Conservation (phyloP, 2,113 vertebrate species). For the Pavo muticus region DNA sequence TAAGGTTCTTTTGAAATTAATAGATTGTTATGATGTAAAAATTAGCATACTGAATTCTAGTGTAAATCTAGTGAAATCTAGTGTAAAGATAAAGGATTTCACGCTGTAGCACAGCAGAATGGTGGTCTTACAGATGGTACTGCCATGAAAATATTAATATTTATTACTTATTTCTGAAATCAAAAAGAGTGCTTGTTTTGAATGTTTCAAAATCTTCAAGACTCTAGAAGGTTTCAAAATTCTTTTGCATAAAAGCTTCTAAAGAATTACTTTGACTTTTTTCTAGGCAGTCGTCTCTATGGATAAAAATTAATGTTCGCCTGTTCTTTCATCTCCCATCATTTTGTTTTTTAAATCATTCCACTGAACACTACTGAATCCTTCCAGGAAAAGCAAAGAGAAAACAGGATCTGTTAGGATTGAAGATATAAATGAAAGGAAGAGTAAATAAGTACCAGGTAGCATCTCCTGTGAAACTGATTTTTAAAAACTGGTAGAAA, state of each 20-base stretch:
- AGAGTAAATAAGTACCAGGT: background rate
- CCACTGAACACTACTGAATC: background rate
- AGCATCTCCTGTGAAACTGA: background rate
- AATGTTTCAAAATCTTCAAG: background rate
- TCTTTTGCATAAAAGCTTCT: background rate
- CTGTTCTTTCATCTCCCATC: background rate
- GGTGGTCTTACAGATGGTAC: background rate
- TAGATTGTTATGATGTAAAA: background rate
- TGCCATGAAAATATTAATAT: background rate
- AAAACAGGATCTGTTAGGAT: background rate
- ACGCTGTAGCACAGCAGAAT: background rate
- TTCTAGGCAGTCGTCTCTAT: background rate
- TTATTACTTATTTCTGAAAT: background rate
- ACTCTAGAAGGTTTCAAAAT: background rate
- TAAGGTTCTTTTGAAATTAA: background rate
- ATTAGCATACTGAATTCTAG: background rate
- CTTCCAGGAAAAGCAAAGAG: background rate
- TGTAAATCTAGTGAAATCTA: too few species aligned
- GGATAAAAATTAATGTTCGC: background rate
- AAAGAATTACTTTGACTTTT: background rate
- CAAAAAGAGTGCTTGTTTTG: background rate
- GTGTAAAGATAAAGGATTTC: background rate
- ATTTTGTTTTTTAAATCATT: background rate
- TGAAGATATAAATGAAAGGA: background rate
- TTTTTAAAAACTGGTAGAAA: background rate